Percentiles rank a stretch among this genome's conserved stretches.
These are phyloP conservation scores for Odontamblyopus lacepedii DNA, from an alignment of 2,797 vertebrate species.

Conservation along the genomic window DNA sequence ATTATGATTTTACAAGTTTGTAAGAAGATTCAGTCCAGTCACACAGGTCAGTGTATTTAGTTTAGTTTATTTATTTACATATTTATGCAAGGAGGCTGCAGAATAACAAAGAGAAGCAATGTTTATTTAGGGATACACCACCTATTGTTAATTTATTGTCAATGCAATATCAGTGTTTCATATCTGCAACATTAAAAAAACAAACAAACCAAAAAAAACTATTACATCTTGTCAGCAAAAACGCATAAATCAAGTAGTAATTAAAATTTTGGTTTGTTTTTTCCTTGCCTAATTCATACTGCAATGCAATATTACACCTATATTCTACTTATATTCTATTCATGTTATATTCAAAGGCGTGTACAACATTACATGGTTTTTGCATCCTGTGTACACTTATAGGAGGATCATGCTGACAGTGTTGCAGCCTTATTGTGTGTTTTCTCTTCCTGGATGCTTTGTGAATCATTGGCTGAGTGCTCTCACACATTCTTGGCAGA, in stretches of 20 bases:
- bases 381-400: not conserved
- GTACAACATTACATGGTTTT: not conserved
- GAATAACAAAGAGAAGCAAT: not conserved
- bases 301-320: not conserved
- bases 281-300: slow-evolving; percentile 11
- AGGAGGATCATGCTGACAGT: slow-evolving; percentile 6
- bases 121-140: not conserved
- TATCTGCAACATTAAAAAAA: not conserved
- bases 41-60: too few relatives aligned
- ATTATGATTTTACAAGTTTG: too few relatives aligned
- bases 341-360: not conserved
- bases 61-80: not conserved
- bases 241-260: not conserved
- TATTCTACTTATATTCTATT: not conserved
- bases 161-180: not conserved
- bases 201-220: not conserved
- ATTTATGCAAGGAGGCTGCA: not conserved
- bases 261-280: too few relatives aligned
- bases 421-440: slow-evolving; percentile 25
- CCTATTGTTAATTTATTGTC: not conserved
- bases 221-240: not conserved
- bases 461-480: slow-evolving; percentile 37
- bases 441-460: slow-evolving; percentile 30
- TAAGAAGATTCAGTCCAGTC: too few relatives aligned
- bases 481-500: slow-evolving; percentile 59